Evolutionary conservation across 2,797 vertebrate genomes (phyloP).

Genomic region (Semaprochilodus insignis): DNA sequence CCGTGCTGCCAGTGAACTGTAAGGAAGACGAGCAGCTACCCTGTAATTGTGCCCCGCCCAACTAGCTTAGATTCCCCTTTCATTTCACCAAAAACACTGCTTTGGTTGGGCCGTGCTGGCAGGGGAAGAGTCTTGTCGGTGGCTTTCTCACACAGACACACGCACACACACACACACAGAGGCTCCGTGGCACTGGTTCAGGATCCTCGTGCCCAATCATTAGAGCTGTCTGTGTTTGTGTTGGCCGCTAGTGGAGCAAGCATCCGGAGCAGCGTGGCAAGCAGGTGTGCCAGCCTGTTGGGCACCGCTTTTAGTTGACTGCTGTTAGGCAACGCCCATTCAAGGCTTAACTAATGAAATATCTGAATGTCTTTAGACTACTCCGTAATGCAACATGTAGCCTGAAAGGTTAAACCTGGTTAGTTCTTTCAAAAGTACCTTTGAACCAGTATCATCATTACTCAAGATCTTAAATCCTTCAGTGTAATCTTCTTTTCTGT

Average conservation of each 20-base stretch:
- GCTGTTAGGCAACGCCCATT: constrained; percentile 11
- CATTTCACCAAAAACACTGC: constrained; percentile 60
- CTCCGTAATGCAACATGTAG: not conserved
- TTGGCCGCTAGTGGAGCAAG: constrained; percentile 45
- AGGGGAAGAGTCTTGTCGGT: constrained; percentile 29
- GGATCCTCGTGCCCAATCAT: constrained; percentile 48
- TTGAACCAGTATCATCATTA: not conserved
- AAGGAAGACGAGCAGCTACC: constrained; percentile 45
- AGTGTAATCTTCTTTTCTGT: not conserved
- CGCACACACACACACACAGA: constrained; percentile 26
- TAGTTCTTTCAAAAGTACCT: not conserved
- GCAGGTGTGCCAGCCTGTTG: constrained; percentile 48
- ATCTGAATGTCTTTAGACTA: constrained; percentile 14
- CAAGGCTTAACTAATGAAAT: constrained; percentile 31
- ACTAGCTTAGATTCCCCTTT: constrained; percentile 57
- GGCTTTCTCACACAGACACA: constrained; percentile 31
- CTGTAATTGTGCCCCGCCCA: constrained; percentile 61
- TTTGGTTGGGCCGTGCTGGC: constrained; percentile 56
- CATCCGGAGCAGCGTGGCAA: constrained; percentile 39
- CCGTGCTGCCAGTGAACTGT: constrained; percentile 33
- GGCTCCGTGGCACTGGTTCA: constrained; percentile 43
- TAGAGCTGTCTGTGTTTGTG: constrained; percentile 63
- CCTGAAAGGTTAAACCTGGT: not conserved
- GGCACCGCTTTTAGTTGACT: constrained; percentile 43
- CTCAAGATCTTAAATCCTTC: not conserved